These are phyloP conservation scores for Ceratina australensis DNA, from an alignment of 1,140 invertebrate species.

Conservation along the genomic window DNA sequence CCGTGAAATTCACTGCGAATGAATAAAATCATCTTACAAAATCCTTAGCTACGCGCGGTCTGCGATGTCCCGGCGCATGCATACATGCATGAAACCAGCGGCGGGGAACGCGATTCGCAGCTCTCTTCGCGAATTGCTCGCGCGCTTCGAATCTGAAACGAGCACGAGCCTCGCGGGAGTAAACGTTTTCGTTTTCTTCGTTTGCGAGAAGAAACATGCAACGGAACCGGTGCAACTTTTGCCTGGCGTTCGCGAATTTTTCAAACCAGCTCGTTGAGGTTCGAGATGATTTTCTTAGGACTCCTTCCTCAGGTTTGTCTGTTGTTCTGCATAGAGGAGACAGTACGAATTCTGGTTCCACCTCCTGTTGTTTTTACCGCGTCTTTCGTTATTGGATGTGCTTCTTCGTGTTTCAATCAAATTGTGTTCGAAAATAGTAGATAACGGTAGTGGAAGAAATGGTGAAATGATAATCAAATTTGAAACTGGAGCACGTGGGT, in stretches of 20 bases:
- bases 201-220: not conserved
- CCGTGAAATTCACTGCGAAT: constrained; percentile 37
- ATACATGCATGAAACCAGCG: constrained; percentile 32
- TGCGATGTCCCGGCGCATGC: constrained; percentile 17
- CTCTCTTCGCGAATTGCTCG: constrained; percentile 26
- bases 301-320: not conserved
- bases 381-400: no score
- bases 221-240: not conserved
- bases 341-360: no score
- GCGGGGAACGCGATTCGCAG: not conserved
- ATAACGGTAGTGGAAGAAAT: no score
- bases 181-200: constrained; percentile 39
- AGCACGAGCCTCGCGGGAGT: constrained; percentile 14
- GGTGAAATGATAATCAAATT: no score
- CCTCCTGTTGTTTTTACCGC: no score
- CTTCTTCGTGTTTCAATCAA: no score
- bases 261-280: not conserved
- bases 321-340: not conserved
- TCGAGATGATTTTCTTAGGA: not conserved
- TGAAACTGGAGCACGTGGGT: no score
- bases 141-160: constrained; percentile 37
- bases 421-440: no score
- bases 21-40: constrained; percentile 46
- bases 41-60: not conserved
- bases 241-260: not conserved